Percentiles rank a stretch among this genome's conserved stretches.
Evolutionary conservation across 1,140 invertebrate species (phyloP).

Genomic region (Phenacoccus solenopsis): DNA sequence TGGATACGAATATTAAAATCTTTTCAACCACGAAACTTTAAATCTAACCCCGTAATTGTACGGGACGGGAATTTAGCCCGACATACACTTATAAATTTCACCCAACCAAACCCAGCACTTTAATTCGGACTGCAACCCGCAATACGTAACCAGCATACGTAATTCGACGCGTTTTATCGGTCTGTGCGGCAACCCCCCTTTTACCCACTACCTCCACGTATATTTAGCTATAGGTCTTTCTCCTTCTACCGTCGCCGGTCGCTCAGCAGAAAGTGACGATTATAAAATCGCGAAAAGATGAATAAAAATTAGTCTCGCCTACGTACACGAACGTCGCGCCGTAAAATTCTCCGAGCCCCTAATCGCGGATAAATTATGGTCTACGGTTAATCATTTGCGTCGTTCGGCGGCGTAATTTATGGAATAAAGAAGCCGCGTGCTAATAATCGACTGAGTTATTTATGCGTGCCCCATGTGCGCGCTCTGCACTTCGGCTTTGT

Average conservation of each 20-base stretch:
- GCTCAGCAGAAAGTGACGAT: background rate
- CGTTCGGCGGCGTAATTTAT: conserved; percentile 2
- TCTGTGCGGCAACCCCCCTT: background rate
- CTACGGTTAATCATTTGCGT: conserved; percentile 8
- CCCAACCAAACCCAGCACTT: background rate
- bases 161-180: no score
- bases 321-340: background rate
- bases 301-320: background rate
- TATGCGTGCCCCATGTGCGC: conserved; percentile 14
- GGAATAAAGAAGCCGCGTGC: conserved; percentile 11
- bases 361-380: conserved; percentile 1
- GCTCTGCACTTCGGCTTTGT: conserved; percentile 14
- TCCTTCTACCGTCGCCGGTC: background rate
- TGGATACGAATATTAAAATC: conserved; percentile 17
- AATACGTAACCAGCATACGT: background rate
- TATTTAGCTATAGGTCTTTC: no score
- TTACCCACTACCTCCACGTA: no score
- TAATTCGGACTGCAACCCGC: background rate
- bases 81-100: background rate
- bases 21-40: conserved; percentile 10
- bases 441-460: conserved; percentile 15
- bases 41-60: conserved; percentile 5
- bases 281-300: background rate
- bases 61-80: background rate
- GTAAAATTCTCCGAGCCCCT: background rate